Base-by-base conservation (phyloP, 2,113 vertebrate species). In the Patagioenas fasciata region DNA sequence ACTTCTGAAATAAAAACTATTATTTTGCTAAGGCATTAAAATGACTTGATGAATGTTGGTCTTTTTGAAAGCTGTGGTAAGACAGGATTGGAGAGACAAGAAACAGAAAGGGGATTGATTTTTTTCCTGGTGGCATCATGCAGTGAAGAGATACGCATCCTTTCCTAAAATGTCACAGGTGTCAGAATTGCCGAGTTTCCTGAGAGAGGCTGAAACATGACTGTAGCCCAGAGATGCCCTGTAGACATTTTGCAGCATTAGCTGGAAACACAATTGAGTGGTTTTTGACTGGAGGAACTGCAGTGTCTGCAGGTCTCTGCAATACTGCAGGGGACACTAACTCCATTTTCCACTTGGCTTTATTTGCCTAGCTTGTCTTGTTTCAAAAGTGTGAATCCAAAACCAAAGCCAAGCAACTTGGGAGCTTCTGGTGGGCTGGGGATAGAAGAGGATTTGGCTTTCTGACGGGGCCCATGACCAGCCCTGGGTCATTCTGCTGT, bases 401-500 rank as follows among this genome's bases (percentile, higher is more conserved):
- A 91, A 29, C 12, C 8, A 23, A 82, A 88, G 7, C 9, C 29
- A 78, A 74, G 31, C 38, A 64, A 73, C 73, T 25, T 70, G 10
- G 36, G 61, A 83, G 17, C 34, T 87, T 85, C 66, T 95, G 28
- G 15, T 89, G 29, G 58, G 38, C 62, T 66, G 58, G 19, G 13
- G 12, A 57, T 56, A 58, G 66, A 61, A 82, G 23, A 2, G 23
- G 8, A 56, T 79, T 83, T 89, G 65, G 29, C 54, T 86, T 94
- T 92, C 53, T 84, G 10, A 12, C 86, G 71, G 79, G 93, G 62
- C 91, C 47, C 7, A 4, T 87, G 92, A 70, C 71, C 17, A 44
- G 21, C 66, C 82, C 90, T 50, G 56, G 47, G 80, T 93, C 88
- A 95, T 96, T 95, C 93, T 97, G 70, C 89, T 96, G 54, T 89